Evolutionary conservation across 2,797 vertebrate genomes (phyloP).

Genomic region (Sandelia bainsii): DNA sequence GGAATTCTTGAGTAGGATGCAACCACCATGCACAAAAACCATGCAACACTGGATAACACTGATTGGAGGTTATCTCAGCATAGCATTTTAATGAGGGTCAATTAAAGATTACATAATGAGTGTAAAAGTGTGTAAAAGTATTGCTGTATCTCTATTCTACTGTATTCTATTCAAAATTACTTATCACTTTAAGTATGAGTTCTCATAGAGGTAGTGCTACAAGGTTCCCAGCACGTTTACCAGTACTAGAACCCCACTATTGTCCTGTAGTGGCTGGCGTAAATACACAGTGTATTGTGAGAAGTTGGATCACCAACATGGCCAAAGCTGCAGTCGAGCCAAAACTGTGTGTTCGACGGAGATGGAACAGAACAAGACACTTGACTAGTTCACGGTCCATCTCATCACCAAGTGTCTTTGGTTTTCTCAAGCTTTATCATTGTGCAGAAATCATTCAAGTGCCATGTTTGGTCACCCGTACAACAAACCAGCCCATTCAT

Average conservation of each 20-base stretch:
- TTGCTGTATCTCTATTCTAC: background rate
- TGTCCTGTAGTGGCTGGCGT: constrained; percentile 35
- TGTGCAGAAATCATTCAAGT: constrained; percentile 66
- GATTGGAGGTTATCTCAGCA: too few species aligned
- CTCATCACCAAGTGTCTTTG: constrained; percentile 66
- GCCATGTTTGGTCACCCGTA: constrained; percentile 74
- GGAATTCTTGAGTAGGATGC: too few species aligned
- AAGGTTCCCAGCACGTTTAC: constrained; percentile 56
- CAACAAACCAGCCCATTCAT: constrained; percentile 73
- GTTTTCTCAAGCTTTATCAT: constrained; percentile 61
- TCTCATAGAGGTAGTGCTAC: background rate
- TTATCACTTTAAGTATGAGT: background rate
- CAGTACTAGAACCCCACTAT: constrained; percentile 29
- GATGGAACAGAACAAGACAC: constrained; percentile 47
- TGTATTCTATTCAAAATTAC: background rate
- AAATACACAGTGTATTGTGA: constrained; percentile 28
- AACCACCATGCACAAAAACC: too few species aligned
- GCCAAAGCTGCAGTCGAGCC: constrained; percentile 32
- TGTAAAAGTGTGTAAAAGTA: too few species aligned
- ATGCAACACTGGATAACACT: too few species aligned
- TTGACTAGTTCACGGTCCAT: constrained; percentile 71
- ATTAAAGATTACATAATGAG: too few species aligned
- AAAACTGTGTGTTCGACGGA: constrained; percentile 51
- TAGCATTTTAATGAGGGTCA: too few species aligned
- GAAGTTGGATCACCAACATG: constrained; percentile 26